Percentiles rank a stretch among this genome's conserved stretches.
These are phyloP conservation scores for Achroia grisella DNA, from an alignment of 1,140 invertebrate genomes.

Conservation along the genomic window DNA sequence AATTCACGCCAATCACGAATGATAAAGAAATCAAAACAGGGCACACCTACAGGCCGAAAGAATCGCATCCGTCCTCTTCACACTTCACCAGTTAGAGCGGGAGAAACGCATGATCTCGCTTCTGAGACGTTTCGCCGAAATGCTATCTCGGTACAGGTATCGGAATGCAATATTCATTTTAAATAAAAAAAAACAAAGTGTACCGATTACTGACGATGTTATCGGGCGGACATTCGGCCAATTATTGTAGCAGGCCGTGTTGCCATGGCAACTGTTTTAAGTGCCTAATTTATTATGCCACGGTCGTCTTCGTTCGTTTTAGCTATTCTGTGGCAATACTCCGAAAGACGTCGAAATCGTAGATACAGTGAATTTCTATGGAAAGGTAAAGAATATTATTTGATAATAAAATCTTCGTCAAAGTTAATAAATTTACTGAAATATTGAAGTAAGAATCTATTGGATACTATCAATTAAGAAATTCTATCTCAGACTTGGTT, in stretches of 20 bases:
- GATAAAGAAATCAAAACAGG: slow-evolving; percentile 10
- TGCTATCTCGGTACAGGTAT: slow-evolving; percentile 8
- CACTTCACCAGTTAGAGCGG: background rate
- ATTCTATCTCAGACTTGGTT: no score
- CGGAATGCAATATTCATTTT: slow-evolving; percentile 11
- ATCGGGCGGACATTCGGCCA: slow-evolving; percentile 22
- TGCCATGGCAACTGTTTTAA: slow-evolving; percentile 35
- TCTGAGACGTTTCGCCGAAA: slow-evolving; percentile 3
- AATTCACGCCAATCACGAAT: slow-evolving; percentile 9
- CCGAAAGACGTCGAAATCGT: no score
- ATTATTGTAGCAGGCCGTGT: slow-evolving; percentile 37
- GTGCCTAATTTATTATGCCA: slow-evolving; percentile 21
- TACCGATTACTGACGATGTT: slow-evolving; percentile 12
- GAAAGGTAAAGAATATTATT: no score
- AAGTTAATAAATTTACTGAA: no score
- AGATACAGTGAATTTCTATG: no score
- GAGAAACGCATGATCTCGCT: background rate
- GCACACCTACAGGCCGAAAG: background rate
- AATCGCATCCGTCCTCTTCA: background rate
- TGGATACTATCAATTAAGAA: no score
- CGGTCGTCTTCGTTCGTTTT: no score
- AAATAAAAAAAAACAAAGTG: slow-evolving; percentile 16
- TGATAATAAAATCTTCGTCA: no score
- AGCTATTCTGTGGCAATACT: no score
- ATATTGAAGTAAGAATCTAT: no score